phyloP scores from a whole-genome alignment of 1,140 invertebrate species.

The Pygmarrhopalites habei region DNA sequence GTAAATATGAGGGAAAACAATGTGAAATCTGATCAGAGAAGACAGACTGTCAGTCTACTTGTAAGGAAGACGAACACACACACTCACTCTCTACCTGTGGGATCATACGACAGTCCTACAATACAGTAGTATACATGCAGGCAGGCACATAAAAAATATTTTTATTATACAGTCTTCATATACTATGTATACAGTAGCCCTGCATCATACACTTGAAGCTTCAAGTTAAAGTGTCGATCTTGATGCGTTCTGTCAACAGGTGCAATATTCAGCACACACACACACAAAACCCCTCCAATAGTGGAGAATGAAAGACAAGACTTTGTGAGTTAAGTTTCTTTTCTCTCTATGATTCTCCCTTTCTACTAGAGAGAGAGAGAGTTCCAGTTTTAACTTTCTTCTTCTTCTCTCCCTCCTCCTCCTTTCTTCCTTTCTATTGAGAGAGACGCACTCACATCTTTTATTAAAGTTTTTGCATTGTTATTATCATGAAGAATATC shows the following conservation, averaged over 20 bases:
- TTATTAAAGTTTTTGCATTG: slow-evolving; percentile 34
- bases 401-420: slow-evolving; percentile 1
- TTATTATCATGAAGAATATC: slow-evolving; percentile 26
- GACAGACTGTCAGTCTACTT: too few relatives aligned
- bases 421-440: slow-evolving; percentile 4
- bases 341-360: neutral
- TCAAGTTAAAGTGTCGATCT: slow-evolving; percentile 8
- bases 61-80: too few relatives aligned
- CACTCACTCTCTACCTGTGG: too few relatives aligned
- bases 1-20: too few relatives aligned
- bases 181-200: too few relatives aligned
- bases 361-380: too few relatives aligned
- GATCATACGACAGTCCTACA: too few relatives aligned
- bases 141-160: too few relatives aligned
- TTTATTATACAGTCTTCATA: too few relatives aligned
- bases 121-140: too few relatives aligned
- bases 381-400: slow-evolving; percentile 27
- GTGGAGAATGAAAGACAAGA: neutral
- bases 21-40: too few relatives aligned
- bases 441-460: slow-evolving; percentile 21
- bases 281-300: slow-evolving; percentile 2
- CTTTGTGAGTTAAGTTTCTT: slow-evolving; percentile 12
- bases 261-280: slow-evolving; percentile 22
- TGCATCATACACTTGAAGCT: too few relatives aligned
- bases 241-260: slow-evolving; percentile 25